Evolutionary conservation across 2,797 vertebrate species (phyloP).

Genomic region (Brachymystax lenok): DNA sequence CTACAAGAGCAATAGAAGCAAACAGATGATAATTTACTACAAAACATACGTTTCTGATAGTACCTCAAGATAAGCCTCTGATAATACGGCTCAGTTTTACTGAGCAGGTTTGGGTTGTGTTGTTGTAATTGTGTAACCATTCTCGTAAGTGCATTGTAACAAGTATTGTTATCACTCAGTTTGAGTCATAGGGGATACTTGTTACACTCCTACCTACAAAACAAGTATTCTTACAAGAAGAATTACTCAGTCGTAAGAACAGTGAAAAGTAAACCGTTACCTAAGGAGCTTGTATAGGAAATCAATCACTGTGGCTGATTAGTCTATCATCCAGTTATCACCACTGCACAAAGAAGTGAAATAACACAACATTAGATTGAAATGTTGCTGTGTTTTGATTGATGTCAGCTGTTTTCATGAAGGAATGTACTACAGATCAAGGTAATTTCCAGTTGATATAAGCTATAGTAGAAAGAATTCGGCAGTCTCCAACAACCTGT

Average conservation of each 20-base stretch:
- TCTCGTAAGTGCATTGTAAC: not conserved
- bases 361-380: not conserved
- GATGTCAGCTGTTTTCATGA: conserved; percentile 10
- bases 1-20: conserved; percentile 2
- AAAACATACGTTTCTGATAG: not conserved
- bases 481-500: not conserved
- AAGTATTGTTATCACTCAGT: not conserved
- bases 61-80: not conserved
- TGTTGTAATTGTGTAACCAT: not conserved
- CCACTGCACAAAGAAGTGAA: not conserved
- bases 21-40: not conserved
- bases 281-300: not conserved
- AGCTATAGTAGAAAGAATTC: not conserved
- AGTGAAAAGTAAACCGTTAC: not conserved
- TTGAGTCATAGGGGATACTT: not conserved
- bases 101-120: not conserved
- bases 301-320: not conserved
- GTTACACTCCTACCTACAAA: not conserved
- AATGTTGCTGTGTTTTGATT: not conserved
- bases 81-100: not conserved
- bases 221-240: not conserved
- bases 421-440: conserved; percentile 1
- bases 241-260: not conserved
- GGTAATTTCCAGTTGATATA: not conserved
- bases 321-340: not conserved